Base-by-base conservation (phyloP, 2,888 invertebrate species). In the Miltochrista miniata region DNA sequence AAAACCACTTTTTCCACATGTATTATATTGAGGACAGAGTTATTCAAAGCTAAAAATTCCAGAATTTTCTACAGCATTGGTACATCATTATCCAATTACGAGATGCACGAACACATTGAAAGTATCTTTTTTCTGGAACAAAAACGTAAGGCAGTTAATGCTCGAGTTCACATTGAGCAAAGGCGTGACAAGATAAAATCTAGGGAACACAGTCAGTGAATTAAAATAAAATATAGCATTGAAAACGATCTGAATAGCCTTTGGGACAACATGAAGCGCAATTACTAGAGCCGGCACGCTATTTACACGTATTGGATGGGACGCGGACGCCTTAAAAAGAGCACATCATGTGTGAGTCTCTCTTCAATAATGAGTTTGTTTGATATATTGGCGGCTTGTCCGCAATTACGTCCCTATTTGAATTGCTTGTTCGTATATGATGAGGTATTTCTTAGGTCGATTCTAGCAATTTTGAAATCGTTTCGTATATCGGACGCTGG, bases 181-280 rank as follows among this genome's bases (percentile, higher is more conserved):
- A 81, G 85, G 83, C 88, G 88, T 88, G 88, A 90, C 88, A 81
- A 85, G 89, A 90, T 89, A 87, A 81, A 77, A 90, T 90, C 87
- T 83, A 76, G 76, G 75, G 80, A 79, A 76, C 67, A 81, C 72
- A 70, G 77, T 81, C 76, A 74, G 78, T 74, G 85, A 85, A 85
- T 85, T 83, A 85, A 84, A 86, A 82, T 81, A 81, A 75, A 84
- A 87, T 84, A 84, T 82, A 73, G 81, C 83, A 84, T 86, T 85
- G 83, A 82, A 85, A 84, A 82, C 68, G 79, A 66, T 69, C 82
- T 84, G 85, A 85, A 86, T 85, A 83, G 86, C 84, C 87, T 79
- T 81, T 81, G 72, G 85, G 85, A 83, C 75, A 76, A 79, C 81
- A 85, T 87, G 86, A 85, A 80, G 77, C 67, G 77, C 86, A 88